These are phyloP conservation scores for Spea bombifrons DNA, from an alignment of 2,113 vertebrate genomes.

Conservation along the genomic window DNA sequence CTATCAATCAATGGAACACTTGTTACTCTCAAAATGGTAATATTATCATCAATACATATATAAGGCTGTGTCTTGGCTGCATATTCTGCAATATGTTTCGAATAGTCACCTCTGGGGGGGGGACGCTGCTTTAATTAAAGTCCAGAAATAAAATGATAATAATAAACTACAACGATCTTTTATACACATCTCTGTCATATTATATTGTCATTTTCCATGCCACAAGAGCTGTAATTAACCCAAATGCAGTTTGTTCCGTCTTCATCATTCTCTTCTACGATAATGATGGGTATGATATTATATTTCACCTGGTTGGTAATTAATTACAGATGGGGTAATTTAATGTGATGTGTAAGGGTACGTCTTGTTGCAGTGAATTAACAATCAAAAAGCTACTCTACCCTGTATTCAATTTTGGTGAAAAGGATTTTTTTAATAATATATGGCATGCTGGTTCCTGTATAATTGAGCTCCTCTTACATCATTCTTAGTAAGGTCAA, in stretches of 20 bases:
- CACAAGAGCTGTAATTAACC: conserved; percentile 11
- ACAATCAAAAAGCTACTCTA: neutral
- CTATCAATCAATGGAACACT: too few relatives aligned
- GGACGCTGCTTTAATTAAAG: neutral
- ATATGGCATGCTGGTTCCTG: too few relatives aligned
- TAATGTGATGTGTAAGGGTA: neutral
- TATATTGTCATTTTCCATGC: neutral
- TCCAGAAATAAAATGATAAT: neutral
- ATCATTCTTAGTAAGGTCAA: too few relatives aligned
- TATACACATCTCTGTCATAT: neutral
- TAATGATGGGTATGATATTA: neutral
- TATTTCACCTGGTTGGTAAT: conserved; percentile 1
- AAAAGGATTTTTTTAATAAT: too few relatives aligned
- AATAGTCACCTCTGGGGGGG: conserved; percentile 2
- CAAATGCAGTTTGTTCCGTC: neutral
- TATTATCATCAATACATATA: too few relatives aligned
- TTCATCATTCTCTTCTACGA: neutral
- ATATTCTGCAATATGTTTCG: too few relatives aligned
- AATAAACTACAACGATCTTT: neutral
- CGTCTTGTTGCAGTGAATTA: neutral
- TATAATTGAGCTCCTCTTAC: too few relatives aligned
- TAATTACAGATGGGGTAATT: neutral
- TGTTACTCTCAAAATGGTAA: too few relatives aligned
- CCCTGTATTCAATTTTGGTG: neutral
- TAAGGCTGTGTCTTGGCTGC: too few relatives aligned